Base-by-base conservation (phyloP, 2,888 invertebrate genomes). In the Abscondita cerata region DNA sequence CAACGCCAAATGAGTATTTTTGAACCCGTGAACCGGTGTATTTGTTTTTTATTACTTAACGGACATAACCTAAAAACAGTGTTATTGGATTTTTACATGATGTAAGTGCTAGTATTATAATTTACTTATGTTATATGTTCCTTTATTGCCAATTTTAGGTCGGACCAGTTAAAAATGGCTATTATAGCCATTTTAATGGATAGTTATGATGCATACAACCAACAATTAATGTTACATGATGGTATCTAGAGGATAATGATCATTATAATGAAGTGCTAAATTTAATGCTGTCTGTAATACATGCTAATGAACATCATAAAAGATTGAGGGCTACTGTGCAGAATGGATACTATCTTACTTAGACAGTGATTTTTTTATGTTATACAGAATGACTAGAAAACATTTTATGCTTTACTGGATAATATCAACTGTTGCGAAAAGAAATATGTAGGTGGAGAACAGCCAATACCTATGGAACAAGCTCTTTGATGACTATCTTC, bases 401-500 rank as follows among this genome's bases (percentile, higher is more conserved):
- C 36, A 36, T 36, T 36, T 36, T 36, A 36, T 9, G 11, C 36
- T 36, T 36, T 36, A 36, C 6, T 36, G 36, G 6, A 36, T 36
- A 36, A 36, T 36, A 36, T 36, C 3, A 36, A 36, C 36, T 36
- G 36, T 36, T 36, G 6, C 12, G 41, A 41, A 15, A 41, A 41
- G 41, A 16, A 15, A 41, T 41, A 41, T 41, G 16, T 13, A 15
- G 41, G 41, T 41, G 41, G 41, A 15, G 41, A 41, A 41, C 41
- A 41, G 16, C 41, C 41, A 41, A 41, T 41, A 15, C 16, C 41
- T 16, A 16, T 13, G 13, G 41, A 41, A 41, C 13, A 41, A 41
- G 16, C 16, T 2, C 41, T 41, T 15, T 41, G 41, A 41, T 38
- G 38, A 38, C 38, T n/a, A 4, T 38, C 4, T 38, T 3, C 4